Evolutionary conservation across 2,113 vertebrate species (phyloP).

Genomic region (Mobula hypostoma): DNA sequence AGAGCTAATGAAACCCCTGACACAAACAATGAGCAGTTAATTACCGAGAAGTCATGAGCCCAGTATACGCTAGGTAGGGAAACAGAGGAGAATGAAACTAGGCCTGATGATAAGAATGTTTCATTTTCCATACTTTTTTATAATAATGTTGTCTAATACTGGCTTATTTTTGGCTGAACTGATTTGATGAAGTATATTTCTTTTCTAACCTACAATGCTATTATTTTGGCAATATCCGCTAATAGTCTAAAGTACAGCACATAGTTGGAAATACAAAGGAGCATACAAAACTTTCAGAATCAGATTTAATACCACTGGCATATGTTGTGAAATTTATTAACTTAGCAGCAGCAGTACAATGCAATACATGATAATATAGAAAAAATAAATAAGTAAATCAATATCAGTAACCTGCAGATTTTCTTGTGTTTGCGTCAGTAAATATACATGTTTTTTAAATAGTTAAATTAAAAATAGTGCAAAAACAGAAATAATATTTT

Average conservation of each 20-base stretch:
- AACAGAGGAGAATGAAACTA: not conserved
- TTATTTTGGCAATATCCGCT: not conserved
- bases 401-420: too few species aligned
- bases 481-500: too few species aligned
- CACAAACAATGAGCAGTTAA: slow-evolving; percentile 1
- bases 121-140: not conserved
- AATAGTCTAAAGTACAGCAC: too few species aligned
- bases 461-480: too few species aligned
- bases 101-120: not conserved
- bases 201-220: not conserved
- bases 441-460: too few species aligned
- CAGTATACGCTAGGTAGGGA: not conserved
- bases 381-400: too few species aligned
- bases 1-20: slow-evolving; percentile 3
- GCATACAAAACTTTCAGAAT: not conserved
- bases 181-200: not conserved
- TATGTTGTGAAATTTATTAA: too few species aligned
- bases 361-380: too few species aligned
- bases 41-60: not conserved
- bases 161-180: not conserved
- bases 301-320: too few species aligned
- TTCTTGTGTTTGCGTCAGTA: too few species aligned
- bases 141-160: too few species aligned
- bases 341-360: too few species aligned
- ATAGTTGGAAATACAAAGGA: not conserved